Evolutionary conservation across 2,888 invertebrate species (phyloP).

Genomic region (Mallateleia sp.): DNA sequence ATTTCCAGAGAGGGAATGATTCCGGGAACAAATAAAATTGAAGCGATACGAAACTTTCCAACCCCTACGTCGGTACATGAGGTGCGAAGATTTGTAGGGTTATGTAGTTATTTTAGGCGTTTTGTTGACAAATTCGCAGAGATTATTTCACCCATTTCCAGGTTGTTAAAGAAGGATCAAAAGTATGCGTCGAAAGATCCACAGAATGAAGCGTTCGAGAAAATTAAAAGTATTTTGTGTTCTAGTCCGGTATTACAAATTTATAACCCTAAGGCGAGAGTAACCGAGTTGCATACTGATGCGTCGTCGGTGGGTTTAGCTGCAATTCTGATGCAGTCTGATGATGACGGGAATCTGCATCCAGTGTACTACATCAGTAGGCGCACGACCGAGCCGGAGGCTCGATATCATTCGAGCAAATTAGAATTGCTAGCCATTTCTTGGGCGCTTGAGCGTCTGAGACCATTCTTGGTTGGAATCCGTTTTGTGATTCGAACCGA

Average conservation of each 20-base stretch:
- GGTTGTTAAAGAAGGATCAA: too few relatives aligned
- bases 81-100: not conserved
- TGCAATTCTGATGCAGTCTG: not conserved
- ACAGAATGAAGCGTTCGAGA: not conserved
- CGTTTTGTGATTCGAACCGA: not conserved
- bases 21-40: not conserved
- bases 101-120: not conserved
- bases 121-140: slow-evolving; percentile 1
- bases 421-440: not conserved
- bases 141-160: too few relatives aligned
- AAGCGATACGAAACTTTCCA: not conserved
- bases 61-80: not conserved
- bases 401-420: too few relatives aligned
- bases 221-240: not conserved
- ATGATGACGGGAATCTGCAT: not conserved
- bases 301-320: not conserved
- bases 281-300: not conserved
- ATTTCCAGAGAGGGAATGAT: not conserved
- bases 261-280: not conserved
- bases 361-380: not conserved
- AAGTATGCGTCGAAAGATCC: too few relatives aligned
- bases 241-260: not conserved
- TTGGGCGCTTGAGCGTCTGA: not conserved
- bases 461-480: not conserved
- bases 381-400: not conserved